phyloP scores from a whole-genome alignment of 2,888 invertebrate species.

The Priocnemis perturbator region DNA sequence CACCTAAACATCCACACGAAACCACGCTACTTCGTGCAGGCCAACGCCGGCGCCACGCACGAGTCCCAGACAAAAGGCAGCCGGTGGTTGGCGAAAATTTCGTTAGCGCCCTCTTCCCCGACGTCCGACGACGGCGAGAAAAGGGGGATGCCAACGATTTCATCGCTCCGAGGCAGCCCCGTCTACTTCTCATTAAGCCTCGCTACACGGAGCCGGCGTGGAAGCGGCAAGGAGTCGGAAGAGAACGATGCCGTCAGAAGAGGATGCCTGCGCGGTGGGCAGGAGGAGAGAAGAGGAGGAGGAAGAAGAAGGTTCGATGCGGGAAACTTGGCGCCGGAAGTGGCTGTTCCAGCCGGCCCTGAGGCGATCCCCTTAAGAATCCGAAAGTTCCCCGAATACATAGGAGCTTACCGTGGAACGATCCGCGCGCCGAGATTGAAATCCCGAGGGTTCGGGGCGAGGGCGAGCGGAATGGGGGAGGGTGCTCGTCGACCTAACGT shows the following conservation, averaged over 20 bases:
- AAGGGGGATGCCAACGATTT: conserved; percentile 4
- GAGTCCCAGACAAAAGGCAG: background rate
- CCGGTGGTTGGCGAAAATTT: background rate
- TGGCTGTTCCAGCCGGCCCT: conserved; percentile 34
- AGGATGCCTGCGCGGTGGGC: background rate
- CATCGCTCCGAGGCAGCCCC: conserved; percentile 7
- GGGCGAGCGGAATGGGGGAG: background rate
- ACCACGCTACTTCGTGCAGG: no score
- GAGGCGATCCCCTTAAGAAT: conserved; percentile 42
- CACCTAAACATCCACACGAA: no score
- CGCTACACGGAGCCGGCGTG: no score
- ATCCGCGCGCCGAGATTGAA: conserved; percentile 42
- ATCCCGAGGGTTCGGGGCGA: conserved; percentile 35
- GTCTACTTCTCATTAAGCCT: conserved; percentile 16
- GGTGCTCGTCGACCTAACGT: conserved; percentile 4
- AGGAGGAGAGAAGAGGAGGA: background rate
- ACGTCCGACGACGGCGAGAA: conserved; percentile 8
- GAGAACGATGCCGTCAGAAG: background rate
- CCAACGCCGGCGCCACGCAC: no score
- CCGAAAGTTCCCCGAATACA: conserved; percentile 39
- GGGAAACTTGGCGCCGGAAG: conserved; percentile 34
- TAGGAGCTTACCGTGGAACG: conserved; percentile 26
- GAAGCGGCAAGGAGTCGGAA: no score
- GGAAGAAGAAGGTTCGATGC: conserved; percentile 22
- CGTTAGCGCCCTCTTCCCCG: background rate